These are phyloP conservation scores for Lamprologus tigripictilis DNA, from an alignment of 2,113 vertebrate species.

Conservation along the genomic window DNA sequence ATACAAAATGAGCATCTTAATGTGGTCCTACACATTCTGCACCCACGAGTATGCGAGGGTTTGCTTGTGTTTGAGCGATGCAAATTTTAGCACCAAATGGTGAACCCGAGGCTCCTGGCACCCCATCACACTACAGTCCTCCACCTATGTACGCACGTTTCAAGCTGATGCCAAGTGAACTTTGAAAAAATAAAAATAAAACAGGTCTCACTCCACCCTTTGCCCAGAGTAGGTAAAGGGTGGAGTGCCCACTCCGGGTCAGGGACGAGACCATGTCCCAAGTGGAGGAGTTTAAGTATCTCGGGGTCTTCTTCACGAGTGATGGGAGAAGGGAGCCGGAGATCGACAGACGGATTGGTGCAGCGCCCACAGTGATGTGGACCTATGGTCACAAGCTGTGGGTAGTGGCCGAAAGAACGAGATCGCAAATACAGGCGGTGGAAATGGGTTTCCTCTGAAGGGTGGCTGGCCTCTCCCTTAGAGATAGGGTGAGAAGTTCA, in stretches of 20 bases:
- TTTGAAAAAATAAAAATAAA: background rate
- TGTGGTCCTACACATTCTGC: background rate
- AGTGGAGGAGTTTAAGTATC: background rate
- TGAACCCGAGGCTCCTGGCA: background rate
- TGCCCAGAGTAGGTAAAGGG: background rate
- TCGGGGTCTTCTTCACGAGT: background rate
- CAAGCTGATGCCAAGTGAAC: too few relatives aligned
- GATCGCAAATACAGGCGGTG: rapidly evolving
- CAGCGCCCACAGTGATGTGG: background rate
- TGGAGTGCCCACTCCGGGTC: background rate
- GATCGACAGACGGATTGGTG: rapidly evolving
- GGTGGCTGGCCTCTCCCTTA: background rate
- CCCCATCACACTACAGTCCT: background rate
- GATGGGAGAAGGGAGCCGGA: rapidly evolving
- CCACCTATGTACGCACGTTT: background rate
- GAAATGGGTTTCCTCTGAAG: background rate
- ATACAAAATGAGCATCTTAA: background rate
- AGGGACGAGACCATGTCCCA: rapidly evolving
- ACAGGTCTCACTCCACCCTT: background rate
- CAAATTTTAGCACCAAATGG: background rate
- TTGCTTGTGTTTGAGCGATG: background rate
- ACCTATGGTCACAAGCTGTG: rapidly evolving
- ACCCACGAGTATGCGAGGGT: background rate
- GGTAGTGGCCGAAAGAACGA: rapidly evolving
- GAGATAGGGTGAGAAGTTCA: background rate